A percentile compares a stretch with the other conserved stretches of the same genome.
These are phyloP conservation scores for Xyrauchen texanus DNA, from an alignment of 2,113 vertebrate species.

Conservation along the genomic window DNA sequence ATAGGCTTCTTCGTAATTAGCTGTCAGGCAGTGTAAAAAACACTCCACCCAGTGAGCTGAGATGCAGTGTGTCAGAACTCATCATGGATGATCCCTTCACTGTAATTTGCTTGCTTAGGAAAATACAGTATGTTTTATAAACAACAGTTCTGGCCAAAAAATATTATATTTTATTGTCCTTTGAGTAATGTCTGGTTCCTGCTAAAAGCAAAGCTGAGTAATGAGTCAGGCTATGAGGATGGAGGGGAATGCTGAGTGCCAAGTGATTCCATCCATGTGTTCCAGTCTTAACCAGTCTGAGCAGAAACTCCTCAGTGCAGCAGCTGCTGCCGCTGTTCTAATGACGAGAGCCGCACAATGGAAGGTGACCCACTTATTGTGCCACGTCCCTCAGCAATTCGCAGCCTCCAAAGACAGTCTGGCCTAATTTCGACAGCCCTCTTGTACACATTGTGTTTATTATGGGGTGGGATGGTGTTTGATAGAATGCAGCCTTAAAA, in stretches of 20 bases:
- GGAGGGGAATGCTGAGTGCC: slow-evolving; percentile 11
- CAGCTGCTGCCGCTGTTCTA: not conserved
- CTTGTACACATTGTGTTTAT: slow-evolving; percentile 11
- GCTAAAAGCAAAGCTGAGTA: slow-evolving; percentile 43
- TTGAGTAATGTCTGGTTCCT: slow-evolving; percentile 37
- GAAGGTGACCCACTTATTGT: slow-evolving; percentile 58
- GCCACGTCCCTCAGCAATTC: slow-evolving; percentile 54
- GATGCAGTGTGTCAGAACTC: not conserved
- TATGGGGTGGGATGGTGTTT: slow-evolving; percentile 32
- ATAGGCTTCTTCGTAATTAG: too few species aligned
- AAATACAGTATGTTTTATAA: slow-evolving; percentile 33
- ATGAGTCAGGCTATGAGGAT: slow-evolving; percentile 34
- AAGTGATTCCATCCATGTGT: slow-evolving; percentile 21
- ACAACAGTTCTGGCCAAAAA: slow-evolving; percentile 30
- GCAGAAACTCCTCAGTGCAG: slow-evolving; percentile 23
- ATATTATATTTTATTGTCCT: slow-evolving; percentile 30
- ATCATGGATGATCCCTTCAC: not conserved
- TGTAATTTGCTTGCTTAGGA: slow-evolving; percentile 25
- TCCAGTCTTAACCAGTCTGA: slow-evolving; percentile 32
- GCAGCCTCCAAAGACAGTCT: slow-evolving; percentile 39
- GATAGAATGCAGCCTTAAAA: slow-evolving; percentile 33
- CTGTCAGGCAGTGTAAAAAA: not conserved
- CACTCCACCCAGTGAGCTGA: not conserved
- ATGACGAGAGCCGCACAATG: slow-evolving; percentile 44
- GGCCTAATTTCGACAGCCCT: slow-evolving; percentile 45